Evolutionary conservation across 2,113 vertebrate species (phyloP), one percentile per base, ranked within the genome.

Genomic region (Ibidorhyncha struthersii): DNA sequence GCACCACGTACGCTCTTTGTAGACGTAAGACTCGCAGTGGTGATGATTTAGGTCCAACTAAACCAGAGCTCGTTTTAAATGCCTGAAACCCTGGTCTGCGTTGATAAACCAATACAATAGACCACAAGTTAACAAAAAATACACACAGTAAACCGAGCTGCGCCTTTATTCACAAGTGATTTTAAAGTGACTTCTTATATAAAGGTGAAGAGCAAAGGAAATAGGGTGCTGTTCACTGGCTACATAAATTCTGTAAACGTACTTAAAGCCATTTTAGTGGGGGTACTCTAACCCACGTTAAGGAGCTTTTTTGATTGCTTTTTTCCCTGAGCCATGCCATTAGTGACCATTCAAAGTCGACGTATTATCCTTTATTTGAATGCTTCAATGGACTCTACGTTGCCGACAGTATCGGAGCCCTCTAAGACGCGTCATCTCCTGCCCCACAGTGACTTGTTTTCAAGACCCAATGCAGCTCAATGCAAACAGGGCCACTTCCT

Each of bases 401-500:
- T 52, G 86, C 92, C 82, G 82, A 73, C 76, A 78, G 45, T 14
- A 84, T 1, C 16, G 4, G 27, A 82, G 84, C 27, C 66, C 74
- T 62, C 43, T 34, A 91, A 87, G 61, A 80, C 58, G 52, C 34
- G 7, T 52, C 29, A 16, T 56, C 92, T 95, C 82, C 94, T 70
- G 45, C 80, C 79, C 47, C 74, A 52, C 50, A 26, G 62, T 58
- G 30, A 84, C 10, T 69, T 72, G 4, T 67, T 53, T 63, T 55
- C 62, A 52, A 88, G 76, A 73, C 90, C 69, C 50, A 65, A 89
- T 14, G 74, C 88, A 86, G 76, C 76, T 80, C 86, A 90, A 61
- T 23, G 62, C 15, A 58, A 97, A 86, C 38, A 50, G 21, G 69
- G 67, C 55, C 59, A 63, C 73, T 63, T 96, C 81, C 97, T 94